Evolutionary conservation across 1,140 invertebrate genomes (phyloP).

Genomic region (Zaprionus ornatus): DNA sequence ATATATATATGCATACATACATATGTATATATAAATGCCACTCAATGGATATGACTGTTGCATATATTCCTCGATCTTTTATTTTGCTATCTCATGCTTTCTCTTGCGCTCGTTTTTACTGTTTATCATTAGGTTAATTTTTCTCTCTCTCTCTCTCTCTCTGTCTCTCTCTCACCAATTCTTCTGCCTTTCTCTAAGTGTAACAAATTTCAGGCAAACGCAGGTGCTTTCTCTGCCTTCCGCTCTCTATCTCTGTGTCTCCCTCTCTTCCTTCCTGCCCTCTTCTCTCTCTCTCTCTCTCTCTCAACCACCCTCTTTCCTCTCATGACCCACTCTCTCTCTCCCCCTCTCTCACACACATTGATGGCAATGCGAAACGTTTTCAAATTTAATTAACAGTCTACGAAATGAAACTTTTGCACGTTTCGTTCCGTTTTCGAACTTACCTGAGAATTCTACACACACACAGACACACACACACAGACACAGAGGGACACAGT

Average conservation of each 20-base stretch:
- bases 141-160: background rate
- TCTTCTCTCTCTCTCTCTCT: too few relatives aligned
- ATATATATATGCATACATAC: too few relatives aligned
- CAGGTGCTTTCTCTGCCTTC: background rate
- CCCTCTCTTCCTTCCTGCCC: background rate
- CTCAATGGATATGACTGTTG: too few relatives aligned
- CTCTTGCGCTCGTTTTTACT: background rate
- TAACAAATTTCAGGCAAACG: background rate
- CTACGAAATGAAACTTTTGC: constrained; percentile 24
- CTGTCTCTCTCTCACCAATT: background rate
- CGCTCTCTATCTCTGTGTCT: background rate
- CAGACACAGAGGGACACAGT: background rate
- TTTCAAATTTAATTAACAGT: constrained; percentile 34
- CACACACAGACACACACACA: constrained; percentile 32
- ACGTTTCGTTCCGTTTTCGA: constrained; percentile 14
- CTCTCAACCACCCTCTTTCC: background rate
- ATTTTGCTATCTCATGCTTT: background rate
- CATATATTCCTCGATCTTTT: too few relatives aligned
- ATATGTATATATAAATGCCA: too few relatives aligned
- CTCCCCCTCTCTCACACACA: background rate
- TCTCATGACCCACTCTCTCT: background rate
- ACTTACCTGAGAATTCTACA: constrained; percentile 25
- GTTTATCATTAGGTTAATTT: too few relatives aligned
- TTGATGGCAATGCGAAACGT: constrained; percentile 3
- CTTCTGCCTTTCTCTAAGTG: background rate